Percentiles rank a stretch among this genome's conserved stretches.
phyloP scores from a whole-genome alignment of 2,888 invertebrate species.

The Listrodromus nycthemerus region DNA sequence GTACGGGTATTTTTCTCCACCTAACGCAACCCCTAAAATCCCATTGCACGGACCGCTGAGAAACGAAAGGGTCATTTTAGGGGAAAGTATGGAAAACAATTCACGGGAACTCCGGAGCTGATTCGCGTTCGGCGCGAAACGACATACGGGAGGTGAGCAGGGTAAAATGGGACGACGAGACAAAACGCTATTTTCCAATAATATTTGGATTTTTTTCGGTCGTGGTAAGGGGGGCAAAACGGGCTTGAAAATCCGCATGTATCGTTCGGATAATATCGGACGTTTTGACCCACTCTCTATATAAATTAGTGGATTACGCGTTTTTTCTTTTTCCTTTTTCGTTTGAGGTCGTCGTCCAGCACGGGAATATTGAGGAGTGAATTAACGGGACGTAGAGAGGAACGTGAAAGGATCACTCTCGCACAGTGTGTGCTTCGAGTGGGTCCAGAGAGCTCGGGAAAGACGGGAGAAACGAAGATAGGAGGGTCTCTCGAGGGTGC shows the following conservation, averaged over 20 bases:
- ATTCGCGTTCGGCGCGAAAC: too few relatives aligned
- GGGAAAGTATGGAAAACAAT: too few relatives aligned
- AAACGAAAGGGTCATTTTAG: background rate
- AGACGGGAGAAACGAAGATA: slow-evolving; percentile 58
- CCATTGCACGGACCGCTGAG: background rate
- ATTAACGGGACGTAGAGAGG: slow-evolving; percentile 56
- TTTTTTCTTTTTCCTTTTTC: slow-evolving; percentile 21
- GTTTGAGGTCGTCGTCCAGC: background rate
- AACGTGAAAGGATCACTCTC: slow-evolving; percentile 23
- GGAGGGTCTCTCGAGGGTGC: slow-evolving; percentile 61
- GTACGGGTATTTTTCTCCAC: background rate
- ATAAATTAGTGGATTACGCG: too few relatives aligned
- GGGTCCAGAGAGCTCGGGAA: slow-evolving; percentile 55
- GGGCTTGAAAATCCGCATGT: too few relatives aligned
- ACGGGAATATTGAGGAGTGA: slow-evolving; percentile 47
- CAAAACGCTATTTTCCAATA: too few relatives aligned
- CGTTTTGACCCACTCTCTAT: too few relatives aligned
- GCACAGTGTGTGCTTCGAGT: slow-evolving; percentile 39
- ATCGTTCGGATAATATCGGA: too few relatives aligned
- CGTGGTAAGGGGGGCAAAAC: too few relatives aligned
- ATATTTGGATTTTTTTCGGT: too few relatives aligned
- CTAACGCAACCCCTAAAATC: background rate
- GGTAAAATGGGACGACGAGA: too few relatives aligned
- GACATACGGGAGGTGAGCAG: too few relatives aligned
- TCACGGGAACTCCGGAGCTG: too few relatives aligned